phyloP scores from a whole-genome alignment of 2,797 vertebrate species.

The Nannoperca australis region DNA sequence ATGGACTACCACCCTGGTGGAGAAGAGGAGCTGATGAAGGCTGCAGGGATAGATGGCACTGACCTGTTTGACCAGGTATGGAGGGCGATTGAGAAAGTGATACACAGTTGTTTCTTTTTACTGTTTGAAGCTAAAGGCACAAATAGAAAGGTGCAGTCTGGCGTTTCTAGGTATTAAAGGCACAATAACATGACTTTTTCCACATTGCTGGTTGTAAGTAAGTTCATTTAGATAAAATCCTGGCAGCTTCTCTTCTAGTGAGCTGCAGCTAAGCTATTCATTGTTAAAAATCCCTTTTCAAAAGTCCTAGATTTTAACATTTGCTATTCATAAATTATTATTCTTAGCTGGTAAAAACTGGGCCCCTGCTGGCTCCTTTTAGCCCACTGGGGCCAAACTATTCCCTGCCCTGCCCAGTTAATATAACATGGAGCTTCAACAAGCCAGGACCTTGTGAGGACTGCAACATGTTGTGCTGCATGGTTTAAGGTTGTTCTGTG shows the following conservation, averaged over 20 bases:
- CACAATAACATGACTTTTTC: not conserved
- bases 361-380: not conserved
- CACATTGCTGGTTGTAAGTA: not conserved
- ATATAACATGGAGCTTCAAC: not conserved
- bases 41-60: slow-evolving; percentile 94
- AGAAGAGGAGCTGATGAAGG: slow-evolving; percentile 95
- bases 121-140: not conserved
- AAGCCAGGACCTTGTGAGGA: not conserved
- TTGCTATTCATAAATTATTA: not conserved
- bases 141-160: not conserved
- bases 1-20: slow-evolving; percentile 99
- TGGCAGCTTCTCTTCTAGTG: not conserved
- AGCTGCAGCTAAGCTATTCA: not conserved
- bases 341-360: not conserved
- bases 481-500: not conserved
- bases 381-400: not conserved
- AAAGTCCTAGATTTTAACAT: not conserved
- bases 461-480: not conserved
- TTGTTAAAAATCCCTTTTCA: not conserved
- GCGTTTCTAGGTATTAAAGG: not conserved
- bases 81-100: not conserved
- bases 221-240: too few species aligned
- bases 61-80: slow-evolving; percentile 96
- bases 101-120: not conserved
- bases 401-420: not conserved